These are phyloP conservation scores for Caretta caretta DNA, from an alignment of 2,113 vertebrate genomes.

Conservation along the genomic window DNA sequence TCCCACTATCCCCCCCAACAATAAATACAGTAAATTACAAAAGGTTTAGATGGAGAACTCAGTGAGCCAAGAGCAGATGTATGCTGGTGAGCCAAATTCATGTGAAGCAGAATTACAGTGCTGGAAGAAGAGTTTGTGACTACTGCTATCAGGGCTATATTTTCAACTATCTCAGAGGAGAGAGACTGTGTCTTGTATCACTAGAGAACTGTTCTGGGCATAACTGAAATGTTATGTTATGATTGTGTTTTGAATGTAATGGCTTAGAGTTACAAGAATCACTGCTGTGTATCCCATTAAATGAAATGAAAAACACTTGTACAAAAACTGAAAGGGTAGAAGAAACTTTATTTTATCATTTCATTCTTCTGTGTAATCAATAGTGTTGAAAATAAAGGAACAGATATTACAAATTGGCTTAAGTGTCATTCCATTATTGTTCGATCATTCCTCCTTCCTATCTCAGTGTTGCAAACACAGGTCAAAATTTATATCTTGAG, in stretches of 20 bases:
- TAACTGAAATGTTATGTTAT: slow-evolving; percentile 50
- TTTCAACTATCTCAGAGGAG: slow-evolving; percentile 27
- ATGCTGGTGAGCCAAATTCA: slow-evolving; percentile 26
- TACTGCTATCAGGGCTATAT: slow-evolving; percentile 23
- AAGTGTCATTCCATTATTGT: slow-evolving; percentile 21
- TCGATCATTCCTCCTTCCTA: not conserved
- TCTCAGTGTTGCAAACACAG: not conserved
- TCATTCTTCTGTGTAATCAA: slow-evolving; percentile 28
- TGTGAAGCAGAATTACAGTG: slow-evolving; percentile 2
- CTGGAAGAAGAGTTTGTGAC: not conserved
- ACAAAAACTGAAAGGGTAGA: slow-evolving; percentile 1
- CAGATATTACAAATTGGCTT: not conserved
- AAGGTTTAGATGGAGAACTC: not conserved
- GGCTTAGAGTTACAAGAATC: slow-evolving; percentile 39
- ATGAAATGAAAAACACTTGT: slow-evolving; percentile 28
- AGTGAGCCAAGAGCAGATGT: not conserved
- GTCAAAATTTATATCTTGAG: slow-evolving; percentile 28
- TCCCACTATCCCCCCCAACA: not conserved
- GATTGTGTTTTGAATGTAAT: slow-evolving; percentile 20
- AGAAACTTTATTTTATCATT: slow-evolving; percentile 22
- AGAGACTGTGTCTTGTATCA: slow-evolving; percentile 25
- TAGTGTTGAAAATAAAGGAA: slow-evolving; percentile 31
- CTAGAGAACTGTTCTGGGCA: not conserved
- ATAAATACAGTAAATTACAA: not conserved
- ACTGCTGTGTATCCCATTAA: not conserved